Evolutionary conservation across 2,113 vertebrate genomes (phyloP), one percentile per base, ranked within the genome.

Genomic region (Callithrix jacchus): DNA sequence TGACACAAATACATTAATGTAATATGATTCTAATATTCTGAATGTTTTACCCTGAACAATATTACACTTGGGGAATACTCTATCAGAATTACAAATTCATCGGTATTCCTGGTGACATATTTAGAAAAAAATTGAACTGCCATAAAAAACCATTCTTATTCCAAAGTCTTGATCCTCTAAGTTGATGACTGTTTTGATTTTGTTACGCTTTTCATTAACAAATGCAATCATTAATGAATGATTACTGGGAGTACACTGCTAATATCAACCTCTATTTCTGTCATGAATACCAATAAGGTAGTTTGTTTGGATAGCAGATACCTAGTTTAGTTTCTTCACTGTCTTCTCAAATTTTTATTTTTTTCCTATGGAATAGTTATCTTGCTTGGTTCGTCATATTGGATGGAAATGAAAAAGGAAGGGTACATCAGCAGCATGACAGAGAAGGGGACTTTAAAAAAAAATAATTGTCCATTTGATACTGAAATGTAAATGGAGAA

Each of bases 241-340:
- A 87, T 93, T 95, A 84, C 66, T 64, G 37, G 77, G 83, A 94
- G 88, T 91, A 89, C 70, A 76, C 77, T 52, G 79, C 64, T 97
- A 96, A 84, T 96, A 47, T 91, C 89, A 94, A 52, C 87, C 71
- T 96, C 90, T 96, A 74, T 94, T 84, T 93, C 95, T 97, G 49
- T 91, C 56, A n/a, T 79, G 16, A 86, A 94, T 86, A 74, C 91
- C 27, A 87, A 40, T n/a, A 52, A 96, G 11, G 42, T 14, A 45
- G 96, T 91, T 85, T 90, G 17, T 58, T 61, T 32, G 0, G 21
- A n/a, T 21, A 8, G 3, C 7, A 8, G 11, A 61, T 64, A 14
- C 23, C 35, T 97, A 17, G 8, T 94, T 94, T 89, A 84, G 13
- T 84, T 87, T 93, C 45, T 79, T 87, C 9, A 45, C 79, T 91